Evolutionary conservation across 2,113 vertebrate genomes (phyloP), one percentile per base, ranked within the genome.

Genomic region (Lagopus leucura): DNA sequence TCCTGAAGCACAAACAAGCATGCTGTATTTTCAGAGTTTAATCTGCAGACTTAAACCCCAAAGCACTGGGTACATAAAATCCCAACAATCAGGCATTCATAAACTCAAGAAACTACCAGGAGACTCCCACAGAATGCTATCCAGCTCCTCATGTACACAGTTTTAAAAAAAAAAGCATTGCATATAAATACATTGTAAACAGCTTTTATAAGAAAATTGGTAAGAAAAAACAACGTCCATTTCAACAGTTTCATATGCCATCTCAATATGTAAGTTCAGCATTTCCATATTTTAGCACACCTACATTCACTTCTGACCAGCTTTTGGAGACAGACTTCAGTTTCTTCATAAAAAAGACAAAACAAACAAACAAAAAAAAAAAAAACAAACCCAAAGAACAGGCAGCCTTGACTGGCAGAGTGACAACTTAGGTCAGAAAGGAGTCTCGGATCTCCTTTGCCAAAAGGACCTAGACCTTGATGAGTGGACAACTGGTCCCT

Each of bases 1-100:
- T 91, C 55, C 74, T 18, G 16, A 73, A 74, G 28, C 55, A 91
- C 82, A 90, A 83, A 70, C n/a, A 16, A 84, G 60, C 3, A 7
- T 36, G 50, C n/a, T 82, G 36, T 81, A 60, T 60, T 93, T 86
- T 81, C 60, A 91, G 58, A 77, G 47, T 77, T 93, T 77, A 92
- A 95, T 82, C 85, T 65, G 88, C 69, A 88, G 55, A 42, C 25
- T 90, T 83, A 88, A 91, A 90, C 8, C 76, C 76, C 72, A 71
- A 64, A 83, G 57, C 72, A 50, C 60, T n/a, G 13, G n/a, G 36
- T 86, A 86, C 64, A 80, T 83, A 88, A 93, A 93, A 83, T 64
- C 60, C 45, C 81, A 69, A 94, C 79, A 91, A 90, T 11, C 14
- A 77, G 18, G 57, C 21, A 74, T 48, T 94, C 90, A 91, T 73